Percentiles rank a stretch among this genome's conserved stretches.
These are phyloP conservation scores for Agrochola circellaris DNA, from an alignment of 2,888 invertebrate genomes.

Conservation along the genomic window DNA sequence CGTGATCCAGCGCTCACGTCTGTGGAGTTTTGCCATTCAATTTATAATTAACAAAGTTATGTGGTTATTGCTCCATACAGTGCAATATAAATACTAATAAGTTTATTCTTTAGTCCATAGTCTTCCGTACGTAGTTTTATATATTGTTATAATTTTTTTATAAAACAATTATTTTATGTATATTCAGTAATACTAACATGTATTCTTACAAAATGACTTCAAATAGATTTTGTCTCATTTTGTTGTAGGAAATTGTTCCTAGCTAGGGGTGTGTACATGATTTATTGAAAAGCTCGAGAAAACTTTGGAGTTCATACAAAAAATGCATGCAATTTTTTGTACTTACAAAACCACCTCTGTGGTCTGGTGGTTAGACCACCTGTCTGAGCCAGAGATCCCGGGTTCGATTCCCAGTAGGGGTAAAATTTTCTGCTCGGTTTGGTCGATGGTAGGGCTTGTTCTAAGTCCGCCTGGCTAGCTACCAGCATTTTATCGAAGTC, in stretches of 20 bases:
- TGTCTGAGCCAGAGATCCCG: too few species aligned
- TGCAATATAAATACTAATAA: slow-evolving; percentile 25
- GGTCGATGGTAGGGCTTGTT: too few species aligned
- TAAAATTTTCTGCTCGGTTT: too few species aligned
- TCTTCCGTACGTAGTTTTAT: slow-evolving; percentile 42
- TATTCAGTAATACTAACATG: slow-evolving; percentile 8
- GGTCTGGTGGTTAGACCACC: too few species aligned
- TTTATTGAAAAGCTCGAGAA: too few species aligned
- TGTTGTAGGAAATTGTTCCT: background rate
- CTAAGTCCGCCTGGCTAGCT: too few species aligned
- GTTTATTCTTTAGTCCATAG: slow-evolving; percentile 6
- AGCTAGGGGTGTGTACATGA: background rate
- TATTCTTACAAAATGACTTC: slow-evolving; percentile 5
- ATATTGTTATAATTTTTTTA: slow-evolving; percentile 22
- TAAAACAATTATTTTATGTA: slow-evolving; percentile 16
- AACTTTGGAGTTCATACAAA: too few species aligned
- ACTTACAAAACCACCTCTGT: too few species aligned
- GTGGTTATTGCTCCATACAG: background rate
- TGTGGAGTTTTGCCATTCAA: background rate
- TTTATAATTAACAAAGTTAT: background rate
- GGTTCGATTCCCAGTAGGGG: too few species aligned
- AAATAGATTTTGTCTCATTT: background rate
- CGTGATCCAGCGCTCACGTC: background rate
- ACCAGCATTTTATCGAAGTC: too few species aligned
- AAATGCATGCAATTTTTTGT: too few species aligned